Evolutionary conservation across 1,140 invertebrate species (phyloP), one percentile per base, ranked within the genome.

Genomic region (Drosophila paulistorum): DNA sequence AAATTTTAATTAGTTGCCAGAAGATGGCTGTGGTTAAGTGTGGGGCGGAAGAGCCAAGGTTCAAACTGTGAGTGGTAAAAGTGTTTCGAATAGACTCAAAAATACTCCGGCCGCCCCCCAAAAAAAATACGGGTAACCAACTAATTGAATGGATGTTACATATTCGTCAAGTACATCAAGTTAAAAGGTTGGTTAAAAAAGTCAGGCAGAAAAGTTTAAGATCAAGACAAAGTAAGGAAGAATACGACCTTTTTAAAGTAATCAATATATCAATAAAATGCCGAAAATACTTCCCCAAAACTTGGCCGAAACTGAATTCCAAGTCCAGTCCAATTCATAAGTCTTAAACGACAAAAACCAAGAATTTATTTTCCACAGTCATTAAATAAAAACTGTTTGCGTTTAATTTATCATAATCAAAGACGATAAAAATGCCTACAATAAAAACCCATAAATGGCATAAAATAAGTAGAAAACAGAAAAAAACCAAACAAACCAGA

Each of bases 331-430:
- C 10, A 23, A 23, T 5, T 51, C 9, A 51, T 51, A 23, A 20
- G 45, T 51, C 45, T 23, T 11, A 23, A 51, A 13, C 7, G 14
- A 1, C n/a, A 48, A 14, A 20, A 48, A 48, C 9, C 5, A 7
- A 14, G 17, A 37, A 17, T 17, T 17, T 58, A 3, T 41, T 41
- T 20, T 35, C 23, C n/a, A 75, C 42, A 1, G 57, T 14, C 57
- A 59, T 37, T 20, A 33, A 59, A 20, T 33, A 59, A 11, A 37
- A 59, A 30, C 30, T 45, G 11, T 45, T 48, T 54, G 55, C 57
- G 3, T 74, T 73, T 78, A 66, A 86, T 86, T 87, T 74, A 86
- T 86, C 83, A 86, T 78, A 86, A 87, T 86, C 83, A 83, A 65
- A 26, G 42, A 42, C 65, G 58, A 71, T 77, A 58, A 70, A 85